Evolutionary conservation across 2,797 vertebrate species (phyloP), one percentile per base, ranked within the genome.

Genomic region (Setipinna tenuifilis): DNA sequence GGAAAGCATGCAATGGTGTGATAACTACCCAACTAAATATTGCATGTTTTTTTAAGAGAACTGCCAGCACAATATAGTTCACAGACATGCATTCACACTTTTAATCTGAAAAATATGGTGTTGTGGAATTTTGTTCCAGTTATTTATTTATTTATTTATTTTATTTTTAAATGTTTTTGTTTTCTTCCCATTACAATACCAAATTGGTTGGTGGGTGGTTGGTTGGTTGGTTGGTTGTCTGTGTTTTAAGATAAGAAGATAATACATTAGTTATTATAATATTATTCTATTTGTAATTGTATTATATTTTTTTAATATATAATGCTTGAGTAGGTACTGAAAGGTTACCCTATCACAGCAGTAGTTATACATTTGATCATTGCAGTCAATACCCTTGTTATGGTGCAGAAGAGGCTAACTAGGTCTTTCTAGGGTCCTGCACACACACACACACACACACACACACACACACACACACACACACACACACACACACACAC

Each of bases 401-500:
- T 31, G 16, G 31, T 75, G 28, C 28, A 5, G 28, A 28, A 75
- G 68, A 6, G 16, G 28, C 68, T 75, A 75, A 62, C 58, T 84
- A 57, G 71, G 81, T 31, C 14, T 54, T 83, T 71, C 82, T 50
- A 25, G 83, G 54, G 78, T 86, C 59, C 83, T 88, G 82, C 65
- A 65, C 16, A 68, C 19, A 82, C 46, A 48, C 46, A 10, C 46
- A 48, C 46, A 48, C 16, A n/a, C n/a, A n/a, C n/a, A n/a, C n/a
- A n/a, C n/a, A n/a, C n/a, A n/a, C n/a, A n/a, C n/a, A n/a, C n/a
- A n/a, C n/a, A n/a, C n/a, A n/a, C n/a, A n/a, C n/a, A n/a, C n/a
- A n/a, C n/a, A n/a, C n/a, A n/a, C n/a, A n/a, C n/a, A n/a, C n/a
- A n/a, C n/a, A n/a, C n/a, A n/a, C n/a, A n/a, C n/a, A n/a, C n/a